Evolutionary conservation across 2,888 invertebrate genomes (phyloP).

Genomic region (Caenorhabditis angaria): DNA sequence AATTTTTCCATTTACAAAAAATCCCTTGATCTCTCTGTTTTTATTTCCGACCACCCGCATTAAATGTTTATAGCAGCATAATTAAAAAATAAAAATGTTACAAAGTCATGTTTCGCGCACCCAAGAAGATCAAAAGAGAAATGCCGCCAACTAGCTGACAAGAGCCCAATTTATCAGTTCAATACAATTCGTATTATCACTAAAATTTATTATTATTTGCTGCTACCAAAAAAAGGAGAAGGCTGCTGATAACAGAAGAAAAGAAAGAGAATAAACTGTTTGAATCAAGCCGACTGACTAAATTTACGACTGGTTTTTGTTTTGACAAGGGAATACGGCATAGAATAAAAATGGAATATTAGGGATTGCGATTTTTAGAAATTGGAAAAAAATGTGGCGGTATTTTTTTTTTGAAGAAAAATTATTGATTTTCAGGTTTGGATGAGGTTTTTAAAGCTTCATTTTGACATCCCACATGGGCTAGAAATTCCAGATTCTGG

Average conservation of each 20-base stretch:
- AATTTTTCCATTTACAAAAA: background rate
- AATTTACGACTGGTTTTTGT: background rate
- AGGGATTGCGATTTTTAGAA: too few species aligned
- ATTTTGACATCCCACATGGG: too few species aligned
- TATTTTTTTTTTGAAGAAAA: too few species aligned
- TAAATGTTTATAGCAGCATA: background rate
- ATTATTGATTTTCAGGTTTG: too few species aligned
- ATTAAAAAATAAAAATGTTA: background rate
- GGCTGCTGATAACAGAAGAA: background rate
- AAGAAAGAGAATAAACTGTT: too few species aligned
- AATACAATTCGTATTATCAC: background rate
- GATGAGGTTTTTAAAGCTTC: too few species aligned
- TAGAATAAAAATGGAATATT: too few species aligned
- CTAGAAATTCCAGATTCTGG: too few species aligned
- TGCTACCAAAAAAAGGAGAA: background rate
- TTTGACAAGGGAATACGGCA: too few species aligned
- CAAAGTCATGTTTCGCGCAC: background rate
- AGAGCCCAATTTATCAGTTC: background rate
- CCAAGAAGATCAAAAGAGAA: background rate
- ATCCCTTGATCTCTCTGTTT: background rate
- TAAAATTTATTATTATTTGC: background rate
- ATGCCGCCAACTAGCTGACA: background rate
- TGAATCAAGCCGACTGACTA: background rate
- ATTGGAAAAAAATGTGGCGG: too few species aligned
- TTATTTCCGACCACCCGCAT: background rate